Conservation (phyloP, 2,113 vertebrate species). For the Ancistrus triradiatus region DNA sequence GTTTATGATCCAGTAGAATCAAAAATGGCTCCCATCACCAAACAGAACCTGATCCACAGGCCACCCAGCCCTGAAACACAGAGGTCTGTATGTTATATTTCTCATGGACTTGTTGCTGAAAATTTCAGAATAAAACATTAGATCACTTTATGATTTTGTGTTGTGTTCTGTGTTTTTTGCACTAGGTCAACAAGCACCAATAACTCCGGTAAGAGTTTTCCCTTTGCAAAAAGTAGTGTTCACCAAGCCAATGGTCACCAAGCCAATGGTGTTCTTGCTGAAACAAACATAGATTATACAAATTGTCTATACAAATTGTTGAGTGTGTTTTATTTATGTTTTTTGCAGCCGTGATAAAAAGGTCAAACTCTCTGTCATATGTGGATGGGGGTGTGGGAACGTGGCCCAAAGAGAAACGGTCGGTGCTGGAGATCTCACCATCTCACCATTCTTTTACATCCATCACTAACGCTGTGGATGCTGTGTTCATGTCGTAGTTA, state of each 20-base stretch:
- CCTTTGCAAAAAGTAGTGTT: neutral
- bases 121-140: too few relatives aligned
- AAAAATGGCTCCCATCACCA: constrained; percentile 60
- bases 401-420: constrained; percentile 97
- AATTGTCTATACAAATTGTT: too few relatives aligned
- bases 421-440: constrained; percentile 28
- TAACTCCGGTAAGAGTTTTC: constrained; percentile 36
- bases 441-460: neutral
- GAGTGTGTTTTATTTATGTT: neutral
- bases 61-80: constrained; percentile 39
- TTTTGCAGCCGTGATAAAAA: constrained; percentile 77
- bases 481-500: neutral
- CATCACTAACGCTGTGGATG: neutral
- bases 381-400: constrained; percentile 87
- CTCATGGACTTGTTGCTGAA: neutral
- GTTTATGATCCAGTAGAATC: constrained; percentile 52
- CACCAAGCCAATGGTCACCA: too few relatives aligned
- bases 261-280: too few relatives aligned
- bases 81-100: constrained; percentile 34
- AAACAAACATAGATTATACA: too few relatives aligned
- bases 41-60: constrained; percentile 57
- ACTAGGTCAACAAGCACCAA: constrained; percentile 28
- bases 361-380: constrained; percentile 89
- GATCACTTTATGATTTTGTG: too few relatives aligned
- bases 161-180: neutral